These are phyloP conservation scores for Pollicipes pollicipes DNA, from an alignment of 1,140 invertebrate genomes.

Conservation along the genomic window DNA sequence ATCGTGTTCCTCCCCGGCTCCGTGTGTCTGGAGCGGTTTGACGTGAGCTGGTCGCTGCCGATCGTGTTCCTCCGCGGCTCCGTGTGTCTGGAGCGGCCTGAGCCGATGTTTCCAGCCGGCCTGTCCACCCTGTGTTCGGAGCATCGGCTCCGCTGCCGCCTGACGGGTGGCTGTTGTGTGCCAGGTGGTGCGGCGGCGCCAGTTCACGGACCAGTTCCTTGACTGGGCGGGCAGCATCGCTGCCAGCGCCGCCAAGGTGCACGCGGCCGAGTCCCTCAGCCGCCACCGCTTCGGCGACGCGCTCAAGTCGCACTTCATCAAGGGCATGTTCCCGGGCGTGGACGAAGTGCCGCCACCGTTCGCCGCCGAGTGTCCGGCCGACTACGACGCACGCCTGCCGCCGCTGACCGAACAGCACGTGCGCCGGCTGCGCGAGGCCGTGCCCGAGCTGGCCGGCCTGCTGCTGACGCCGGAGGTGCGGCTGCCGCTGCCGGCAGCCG, in stretches of 20 bases:
- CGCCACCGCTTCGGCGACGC: constrained; percentile 49
- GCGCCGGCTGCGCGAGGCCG: constrained; percentile 37
- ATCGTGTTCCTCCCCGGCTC: too few relatives aligned
- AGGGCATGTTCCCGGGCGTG: constrained; percentile 67
- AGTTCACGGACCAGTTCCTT: constrained; percentile 14
- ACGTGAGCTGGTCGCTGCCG: too few relatives aligned
- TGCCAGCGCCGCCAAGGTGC: constrained; percentile 48
- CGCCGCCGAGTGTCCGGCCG: constrained; percentile 53
- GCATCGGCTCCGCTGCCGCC: too few relatives aligned
- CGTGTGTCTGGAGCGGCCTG: too few relatives aligned
- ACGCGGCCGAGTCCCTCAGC: constrained; percentile 51
- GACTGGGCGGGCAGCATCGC: constrained; percentile 44
- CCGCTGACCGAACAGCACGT: constrained; percentile 44
- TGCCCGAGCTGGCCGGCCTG: constrained; percentile 34
- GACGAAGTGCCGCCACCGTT: constrained; percentile 66
- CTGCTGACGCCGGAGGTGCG: constrained; percentile 14
- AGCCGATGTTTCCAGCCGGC: too few relatives aligned
- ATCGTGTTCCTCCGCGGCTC: too few relatives aligned
- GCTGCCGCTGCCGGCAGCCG: constrained; percentile 8
- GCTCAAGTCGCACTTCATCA: constrained; percentile 73
- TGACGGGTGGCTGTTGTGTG: too few relatives aligned
- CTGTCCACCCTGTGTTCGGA: too few relatives aligned
- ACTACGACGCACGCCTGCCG: constrained; percentile 54
- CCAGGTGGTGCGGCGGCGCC: constrained; percentile 11
- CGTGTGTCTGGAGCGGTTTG: too few relatives aligned